Conservation (phyloP, 2,888 invertebrate species). For the Vanessa cardui region DNA sequence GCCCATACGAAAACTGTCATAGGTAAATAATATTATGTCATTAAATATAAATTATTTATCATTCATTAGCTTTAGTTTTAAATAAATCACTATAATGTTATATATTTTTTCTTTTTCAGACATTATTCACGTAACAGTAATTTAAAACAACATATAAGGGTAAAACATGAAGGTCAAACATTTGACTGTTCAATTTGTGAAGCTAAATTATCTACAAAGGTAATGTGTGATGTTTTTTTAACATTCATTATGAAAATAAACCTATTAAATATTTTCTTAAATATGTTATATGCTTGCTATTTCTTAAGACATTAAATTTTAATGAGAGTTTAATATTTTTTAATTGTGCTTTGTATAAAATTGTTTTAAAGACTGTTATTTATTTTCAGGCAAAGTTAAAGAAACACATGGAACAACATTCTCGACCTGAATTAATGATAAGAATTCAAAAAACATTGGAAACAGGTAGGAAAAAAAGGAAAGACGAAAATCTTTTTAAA, state of each 20-base stretch:
- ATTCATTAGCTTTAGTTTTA: background rate
- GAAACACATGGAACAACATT: constrained; percentile 56
- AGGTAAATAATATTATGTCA: constrained; percentile 51
- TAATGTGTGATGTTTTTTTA: constrained; percentile 39
- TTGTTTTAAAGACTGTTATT: background rate
- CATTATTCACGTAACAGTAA: constrained; percentile 80
- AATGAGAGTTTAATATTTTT: no score
- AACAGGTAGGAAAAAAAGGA: constrained; percentile 62
- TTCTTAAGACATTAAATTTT: no score
- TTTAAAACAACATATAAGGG: constrained; percentile 79
- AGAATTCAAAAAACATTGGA: constrained; percentile 49
- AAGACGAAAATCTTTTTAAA: constrained; percentile 44
- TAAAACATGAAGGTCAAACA: constrained; percentile 74
- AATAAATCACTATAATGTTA: background rate
- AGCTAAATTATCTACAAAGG: constrained; percentile 65
- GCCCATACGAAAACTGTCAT: constrained; percentile 64
- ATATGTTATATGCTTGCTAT: no score
- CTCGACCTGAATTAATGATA: constrained; percentile 37
- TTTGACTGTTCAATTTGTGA: constrained; percentile 72
- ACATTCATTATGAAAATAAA: background rate
- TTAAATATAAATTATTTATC: background rate
- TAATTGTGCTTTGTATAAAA: background rate
- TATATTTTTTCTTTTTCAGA: constrained; percentile 51
- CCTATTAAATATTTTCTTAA: no score
- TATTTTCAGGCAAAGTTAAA: constrained; percentile 57